Evolutionary conservation across 2,113 vertebrate species (phyloP), one percentile per base, ranked within the genome.

Genomic region (Ophiodon elongatus): DNA sequence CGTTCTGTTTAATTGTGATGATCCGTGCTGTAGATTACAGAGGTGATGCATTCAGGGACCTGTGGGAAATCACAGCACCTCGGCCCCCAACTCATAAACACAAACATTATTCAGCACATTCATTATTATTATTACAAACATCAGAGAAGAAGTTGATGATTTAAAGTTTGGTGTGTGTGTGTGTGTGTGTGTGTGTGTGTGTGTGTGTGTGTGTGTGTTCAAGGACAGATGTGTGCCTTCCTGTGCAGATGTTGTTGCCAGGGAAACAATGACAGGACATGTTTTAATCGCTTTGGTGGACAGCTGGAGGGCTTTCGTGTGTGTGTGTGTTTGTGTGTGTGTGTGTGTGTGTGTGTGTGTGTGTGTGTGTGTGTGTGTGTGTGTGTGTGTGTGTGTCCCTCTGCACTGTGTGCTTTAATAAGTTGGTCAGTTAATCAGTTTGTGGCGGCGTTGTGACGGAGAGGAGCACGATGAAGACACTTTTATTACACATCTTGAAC

Each of bases 241-340:
- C 94, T 94, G 94, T 90, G 73, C 92, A 95, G 92, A 94, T 95
- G 94, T 95, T 92, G 93, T 94, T 94, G 85, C 93, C 89, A 87
- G 74, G 94, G 95, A 93, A 92, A 94, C 93, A 91, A 91, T 93
- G 89, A 92, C 93, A 94, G 95, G 94, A 95, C 92, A 86, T 92
- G 88, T 74, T 92, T 82, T 94, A 93, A 95, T 95, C 91, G 69
- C 82, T 21, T 43, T 15, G 76, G 85, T 80, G 87, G 91, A 90
- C 94, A 94, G 94, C 94, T 95, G 93, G 83, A 86, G 83, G 84
- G 83, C 57, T 65, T 94, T 93, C 90, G 90, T 91, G 76, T 80
- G 67, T 87, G 54, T 81, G 78, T 89, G 77, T 85, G 73, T 86
- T 65, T 63, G 73, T n/a, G 68, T 4, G 75, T 57, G 57, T 73